Conservation (phyloP, 2,888 invertebrate species). For the Hoplodrina blanda region DNA sequence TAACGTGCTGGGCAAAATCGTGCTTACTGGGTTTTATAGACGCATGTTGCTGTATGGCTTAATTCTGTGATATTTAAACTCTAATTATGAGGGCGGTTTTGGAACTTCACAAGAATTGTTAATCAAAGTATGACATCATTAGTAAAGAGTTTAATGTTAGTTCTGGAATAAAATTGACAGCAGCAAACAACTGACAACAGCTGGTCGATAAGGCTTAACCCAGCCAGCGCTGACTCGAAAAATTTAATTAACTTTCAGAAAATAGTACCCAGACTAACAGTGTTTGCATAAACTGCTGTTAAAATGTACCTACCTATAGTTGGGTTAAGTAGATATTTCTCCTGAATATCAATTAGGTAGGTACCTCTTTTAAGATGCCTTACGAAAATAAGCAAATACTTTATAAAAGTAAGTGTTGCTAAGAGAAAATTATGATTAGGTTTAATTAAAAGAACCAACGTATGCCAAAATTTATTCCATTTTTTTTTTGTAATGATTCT, state of each 20-base stretch:
- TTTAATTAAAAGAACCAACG: too few species aligned
- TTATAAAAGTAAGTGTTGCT: too few species aligned
- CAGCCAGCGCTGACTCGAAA: conserved; percentile 11
- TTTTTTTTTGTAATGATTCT: too few species aligned
- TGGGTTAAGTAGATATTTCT: neutral
- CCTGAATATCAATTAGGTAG: neutral
- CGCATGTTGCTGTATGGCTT: conserved; percentile 23
- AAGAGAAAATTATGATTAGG: too few species aligned
- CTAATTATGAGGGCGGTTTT: neutral
- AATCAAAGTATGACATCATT: too few species aligned
- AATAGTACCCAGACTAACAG: conserved; percentile 10
- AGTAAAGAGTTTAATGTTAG: neutral
- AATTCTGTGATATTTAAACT: conserved; percentile 40
- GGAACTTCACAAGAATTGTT: too few species aligned
- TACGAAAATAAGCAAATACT: neutral
- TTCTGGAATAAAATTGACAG: conserved; percentile 5
- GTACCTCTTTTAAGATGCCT: neutral
- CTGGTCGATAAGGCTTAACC: conserved; percentile 3
- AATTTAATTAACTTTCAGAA: conserved; percentile 49
- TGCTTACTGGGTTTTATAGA: conserved; percentile 41
- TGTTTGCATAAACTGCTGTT: conserved; percentile 35
- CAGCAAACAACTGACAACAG: conserved; percentile 18
- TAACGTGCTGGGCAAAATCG: conserved; percentile 44
- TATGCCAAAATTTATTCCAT: too few species aligned
- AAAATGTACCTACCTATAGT: conserved; percentile 15